Evolutionary conservation across 1,140 invertebrate species (phyloP), one percentile per base, ranked within the genome.

Genomic region (Lasaia peninsularis): DNA sequence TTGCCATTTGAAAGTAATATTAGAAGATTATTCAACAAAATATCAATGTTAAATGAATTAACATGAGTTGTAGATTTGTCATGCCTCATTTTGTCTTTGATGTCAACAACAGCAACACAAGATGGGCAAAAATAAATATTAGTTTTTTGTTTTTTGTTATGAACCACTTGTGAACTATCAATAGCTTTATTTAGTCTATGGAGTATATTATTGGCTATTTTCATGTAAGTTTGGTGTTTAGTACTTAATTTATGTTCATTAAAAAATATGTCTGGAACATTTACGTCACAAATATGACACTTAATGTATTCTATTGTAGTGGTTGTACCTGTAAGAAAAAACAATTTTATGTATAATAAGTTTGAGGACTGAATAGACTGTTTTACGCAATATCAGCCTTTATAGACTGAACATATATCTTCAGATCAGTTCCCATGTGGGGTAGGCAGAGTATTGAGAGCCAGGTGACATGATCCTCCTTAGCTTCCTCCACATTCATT

Each of bases 201-300:
- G 9, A 67, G 28, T 6, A 60, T 52, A 11, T 53, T 52, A 11
- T 61, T 40, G 7, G 52, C 40, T 37, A 71, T 65, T 57, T 63
- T 61, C 11, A 52, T n/a, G 14, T 53, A 63, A 10, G 33, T 54
- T 58, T 53, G 63, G 24, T 71, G 69, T 40, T 65, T 71, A 7
- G 16, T 16, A 60, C 69, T 71, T 9, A 54, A 44, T 11, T 44
- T 16, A 21, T 71, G 69, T 18, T 54, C 35, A 12, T 34, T 55
- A 11, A 68, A 18, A 53, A 60, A 68, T 6, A 49, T 24, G 7
- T n/a, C 11, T 24, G 69, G 69, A 3, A 71, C 58, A 18, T 60
- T 49, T 16, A 65, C 40, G 31, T 67, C 60, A 32, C 69, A 71
- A 9, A 71, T 60, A 33, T 58, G 48, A 53, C 68, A 70, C 4